Base-by-base conservation (phyloP, 2,113 vertebrate species). In the Stegastes partitus region DNA sequence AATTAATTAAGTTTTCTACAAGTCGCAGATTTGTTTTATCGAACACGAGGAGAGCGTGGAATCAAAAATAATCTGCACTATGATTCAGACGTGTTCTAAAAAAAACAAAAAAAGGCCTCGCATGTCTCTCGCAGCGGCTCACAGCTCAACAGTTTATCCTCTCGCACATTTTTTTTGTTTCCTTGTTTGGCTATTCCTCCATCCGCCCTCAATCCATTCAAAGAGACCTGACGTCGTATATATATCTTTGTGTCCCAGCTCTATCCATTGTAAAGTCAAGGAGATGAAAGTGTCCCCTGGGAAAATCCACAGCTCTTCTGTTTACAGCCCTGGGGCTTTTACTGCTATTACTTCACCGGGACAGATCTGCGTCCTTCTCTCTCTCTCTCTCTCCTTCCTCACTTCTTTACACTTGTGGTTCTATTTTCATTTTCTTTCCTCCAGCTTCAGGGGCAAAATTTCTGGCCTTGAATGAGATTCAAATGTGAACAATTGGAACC, bases 281-380 rank as follows among this genome's bases (percentile, higher is more conserved):
- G 67, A 79, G 81, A 92, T 89, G 54, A 88, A 90, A 28, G 34
- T 82, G 76, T 80, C 74, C 82, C 63, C 58, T 74, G 71, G 69
- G 87, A 84, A 84, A 86, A 81, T 80, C 63, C 66, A 58, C 39
- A 62, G 79, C 84, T 86, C 66, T 51, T 79, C 74, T 76, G 51
- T 89, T 92, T 85, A 88, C 80, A 79, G 79, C 62, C 68, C 54
- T 42, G 15, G 37, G 65, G 87, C 78, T 85, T 87, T 87, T 79
- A 84, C 68, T 78, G 69, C 81, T 83, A 88, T 89, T 86, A 81
- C 85, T 87, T 90, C 72, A 79, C 54, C 31, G 25, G 57, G 53
- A 74, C 63, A 69, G 42, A 84, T 84, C 28, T 74, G 47, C 19
- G 14, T 45, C 4, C 55, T 53, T 77, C 19, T 47, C 21, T 70